Evolutionary conservation across 2,797 vertebrate species (phyloP), one percentile per base, ranked within the genome.

Genomic region (Caiman crocodilus): DNA sequence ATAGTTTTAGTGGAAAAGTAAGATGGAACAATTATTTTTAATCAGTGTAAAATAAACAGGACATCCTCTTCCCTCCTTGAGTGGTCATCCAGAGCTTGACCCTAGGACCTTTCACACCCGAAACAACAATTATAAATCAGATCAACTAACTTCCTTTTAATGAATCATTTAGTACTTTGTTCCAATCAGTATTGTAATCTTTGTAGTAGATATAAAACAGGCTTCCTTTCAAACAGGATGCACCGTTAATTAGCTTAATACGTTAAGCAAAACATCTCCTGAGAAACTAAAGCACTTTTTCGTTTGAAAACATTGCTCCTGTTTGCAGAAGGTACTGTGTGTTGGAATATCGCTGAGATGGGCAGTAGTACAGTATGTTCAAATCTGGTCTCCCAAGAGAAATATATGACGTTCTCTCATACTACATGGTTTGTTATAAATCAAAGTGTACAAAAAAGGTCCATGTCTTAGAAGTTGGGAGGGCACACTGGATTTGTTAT

Each of bases 151-250:
- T 67, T 71, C 21, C 23, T 1, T 71, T 58, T 56, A 79, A 35
- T 25, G 65, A 84, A 94, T 63, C 11, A 88, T 88, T 82, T 71
- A 59, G 61, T 67, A 88, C 59, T 80, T 6, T 7, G 13, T 83
- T 94, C 14, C 74, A 80, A 55, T 50, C 18, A 83, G 18, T 6
- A 80, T 7, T 6, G 55, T 80, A 83, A 88, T n/a, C 20, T 84
- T 69, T 42, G 28, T n/a, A 81, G 65, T 67, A 83, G 65, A 94
- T 94, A 88, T 55, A 73, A 92, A 94, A 69, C 64, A 80, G 76
- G 5, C n/a, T 89, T 89, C 73, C 90, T 89, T 89, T 90, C 80
- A 85, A 94, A 89, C 58, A 90, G 91, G 90, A 94, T 61, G 82
- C 2, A 17, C 5, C 5, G 61, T 84, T 83, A 93, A 95, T 95